A percentile compares a stretch with the other conserved stretches of the same genome.
Evolutionary conservation across 2,888 invertebrate species (phyloP).

Genomic region (Nephrotoma flavescens): DNA sequence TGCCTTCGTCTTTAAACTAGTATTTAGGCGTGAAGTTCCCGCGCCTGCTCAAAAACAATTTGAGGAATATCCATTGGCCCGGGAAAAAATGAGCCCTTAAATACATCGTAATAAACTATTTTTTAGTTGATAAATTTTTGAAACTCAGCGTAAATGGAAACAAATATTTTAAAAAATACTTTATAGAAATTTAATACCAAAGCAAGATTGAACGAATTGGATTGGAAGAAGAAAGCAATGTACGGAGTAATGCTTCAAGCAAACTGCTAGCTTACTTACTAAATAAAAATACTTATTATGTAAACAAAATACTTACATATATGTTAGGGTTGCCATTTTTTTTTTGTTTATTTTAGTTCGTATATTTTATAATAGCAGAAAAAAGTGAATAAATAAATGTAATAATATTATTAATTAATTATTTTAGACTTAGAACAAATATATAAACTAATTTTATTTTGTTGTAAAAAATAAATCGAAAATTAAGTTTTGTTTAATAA

Average conservation of each 20-base stretch:
- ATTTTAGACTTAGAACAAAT: background rate
- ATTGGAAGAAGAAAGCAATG: background rate
- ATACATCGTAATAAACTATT: background rate
- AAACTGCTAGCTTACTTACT: background rate
- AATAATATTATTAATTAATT: background rate
- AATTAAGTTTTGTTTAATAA: background rate
- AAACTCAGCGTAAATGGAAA: background rate
- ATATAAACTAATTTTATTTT: background rate
- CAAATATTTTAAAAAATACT: background rate
- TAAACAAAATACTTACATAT: background rate
- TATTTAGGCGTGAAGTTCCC: slow-evolving; percentile 27
- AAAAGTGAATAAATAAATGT: background rate
- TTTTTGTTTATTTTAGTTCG: background rate
- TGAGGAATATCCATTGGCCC: slow-evolving; percentile 26
- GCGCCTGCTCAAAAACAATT: slow-evolving; percentile 22
- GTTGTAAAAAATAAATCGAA: background rate
- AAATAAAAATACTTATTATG: background rate
- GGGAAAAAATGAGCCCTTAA: background rate
- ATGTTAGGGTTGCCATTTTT: background rate
- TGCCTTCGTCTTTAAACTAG: slow-evolving; percentile 32
- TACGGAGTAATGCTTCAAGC: background rate
- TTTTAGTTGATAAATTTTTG: background rate
- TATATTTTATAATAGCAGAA: background rate
- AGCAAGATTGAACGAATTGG: background rate
- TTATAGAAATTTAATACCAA: background rate